A percentile compares a stretch with the other conserved stretches of the same genome.
Conservation (phyloP, 1,140 invertebrate genomes). For the Zophobas atratus region DNA sequence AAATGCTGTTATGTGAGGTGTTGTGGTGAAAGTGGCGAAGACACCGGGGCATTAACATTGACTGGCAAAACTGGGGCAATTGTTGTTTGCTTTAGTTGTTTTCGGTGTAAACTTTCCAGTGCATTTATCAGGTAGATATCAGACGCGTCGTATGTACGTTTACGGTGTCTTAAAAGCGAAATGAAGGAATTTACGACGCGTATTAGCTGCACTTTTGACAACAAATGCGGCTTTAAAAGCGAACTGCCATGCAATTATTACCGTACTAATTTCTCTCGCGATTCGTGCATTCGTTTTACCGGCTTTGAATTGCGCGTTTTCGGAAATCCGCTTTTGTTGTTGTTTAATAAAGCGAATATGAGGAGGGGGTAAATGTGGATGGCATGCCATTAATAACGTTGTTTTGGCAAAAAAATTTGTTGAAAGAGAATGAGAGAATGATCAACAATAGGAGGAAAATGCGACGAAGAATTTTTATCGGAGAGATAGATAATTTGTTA, state of each 20-base stretch:
- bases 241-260: too few species aligned
- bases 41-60: conserved; percentile 20
- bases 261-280: too few species aligned
- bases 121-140: conserved; percentile 18
- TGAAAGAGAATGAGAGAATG: neutral
- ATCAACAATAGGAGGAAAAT: neutral
- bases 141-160: neutral
- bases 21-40: conserved; percentile 34
- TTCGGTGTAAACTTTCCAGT: conserved; percentile 43
- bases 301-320: too few species aligned
- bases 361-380: too few species aligned
- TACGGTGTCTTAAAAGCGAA: neutral
- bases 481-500: conserved; percentile 6
- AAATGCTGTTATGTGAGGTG: neutral
- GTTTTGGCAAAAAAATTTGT: neutral
- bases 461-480: neutral
- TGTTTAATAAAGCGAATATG: too few species aligned
- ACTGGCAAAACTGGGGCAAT: conserved; percentile 31
- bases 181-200: too few species aligned
- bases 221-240: too few species aligned
- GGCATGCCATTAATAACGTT: too few species aligned
- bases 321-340: too few species aligned
- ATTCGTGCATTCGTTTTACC: too few species aligned
- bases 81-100: conserved; percentile 42
- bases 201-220: too few species aligned